Evolutionary conservation across 2,888 invertebrate species (phyloP), one percentile per base, ranked within the genome.

Genomic region (Chesias legatella): DNA sequence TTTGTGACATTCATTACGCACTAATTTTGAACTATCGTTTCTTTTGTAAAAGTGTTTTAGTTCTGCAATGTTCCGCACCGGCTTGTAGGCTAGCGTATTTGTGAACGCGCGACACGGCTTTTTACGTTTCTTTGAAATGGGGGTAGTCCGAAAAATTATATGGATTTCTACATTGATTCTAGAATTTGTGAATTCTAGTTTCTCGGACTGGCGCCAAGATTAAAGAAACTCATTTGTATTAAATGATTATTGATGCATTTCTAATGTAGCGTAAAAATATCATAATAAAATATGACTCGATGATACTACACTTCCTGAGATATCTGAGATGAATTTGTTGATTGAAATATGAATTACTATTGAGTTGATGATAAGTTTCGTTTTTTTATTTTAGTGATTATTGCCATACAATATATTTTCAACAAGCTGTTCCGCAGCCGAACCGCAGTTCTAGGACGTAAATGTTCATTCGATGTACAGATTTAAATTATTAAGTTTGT

Each of bases 401-500:
- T 77, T 82, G 85, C 84, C 84, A 85, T 85, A 84, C 36, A 71
- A 63, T 42, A 38, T 27, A 26, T 26, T 41, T 46, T 46, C 10
- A 61, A 58, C 56, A 66, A 69, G 62, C 60, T 58, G 60, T 63
- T 61, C 60, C 53, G 28, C 52, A 75, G 74, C 77, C 79, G 76
- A 75, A 81, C 76, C 65, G 67, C 62, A 67, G 54, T 63, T 64
- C 61, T 65, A 63, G 57, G 48, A 34, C 17, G 10, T 52, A 60
- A n/a, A 58, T 70, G 70, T 63, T 60, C 65, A 67, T 67, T 62
- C 59, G 58, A 65, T 86, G 85, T 86, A 86, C 82, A 85, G 85
- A 77, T 63, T 17, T 85, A 79, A 82, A 73, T 85, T 84, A 84
- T 84, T 82, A 69, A 73, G 67, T 79, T 73, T 78, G 70, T 73